These are phyloP conservation scores for Mylabris sibirica DNA, from an alignment of 2,888 invertebrate species.

Conservation along the genomic window DNA sequence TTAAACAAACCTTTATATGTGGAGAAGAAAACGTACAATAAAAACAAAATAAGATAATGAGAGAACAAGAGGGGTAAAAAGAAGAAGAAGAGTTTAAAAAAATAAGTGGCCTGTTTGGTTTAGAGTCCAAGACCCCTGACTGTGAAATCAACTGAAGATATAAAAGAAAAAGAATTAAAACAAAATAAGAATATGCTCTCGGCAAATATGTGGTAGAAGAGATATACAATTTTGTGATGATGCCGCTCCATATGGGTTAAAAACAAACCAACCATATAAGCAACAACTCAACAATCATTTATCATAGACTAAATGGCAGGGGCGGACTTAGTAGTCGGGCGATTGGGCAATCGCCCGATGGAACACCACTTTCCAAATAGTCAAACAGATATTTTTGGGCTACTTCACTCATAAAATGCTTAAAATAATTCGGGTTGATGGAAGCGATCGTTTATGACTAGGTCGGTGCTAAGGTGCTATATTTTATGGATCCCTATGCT, in stretches of 20 bases:
- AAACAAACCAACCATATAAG: slow-evolving; percentile 7
- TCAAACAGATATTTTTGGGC: no score
- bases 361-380: no score
- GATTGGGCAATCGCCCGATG: no score
- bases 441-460: no score
- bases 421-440: no score
- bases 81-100: neutral
- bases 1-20: neutral
- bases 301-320: neutral
- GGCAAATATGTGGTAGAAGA: slow-evolving; percentile 28
- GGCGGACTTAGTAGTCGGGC: no score
- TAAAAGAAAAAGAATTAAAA: neutral
- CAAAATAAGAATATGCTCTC: slow-evolving; percentile 12
- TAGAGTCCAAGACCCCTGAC: slow-evolving; percentile 42
- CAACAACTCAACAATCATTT: slow-evolving; percentile 4
- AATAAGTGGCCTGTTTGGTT: slow-evolving; percentile 45
- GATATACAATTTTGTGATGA: neutral
- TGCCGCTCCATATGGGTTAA: slow-evolving; percentile 33
- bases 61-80: neutral
- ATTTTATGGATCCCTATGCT: no score
- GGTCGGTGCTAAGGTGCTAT: no score
- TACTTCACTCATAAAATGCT: no score
- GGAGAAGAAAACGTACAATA: neutral
- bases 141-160: slow-evolving; percentile 40
- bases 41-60: slow-evolving; percentile 5